These are phyloP conservation scores for Callipepla californica DNA, from an alignment of 2,113 vertebrate species.

Conservation along the genomic window DNA sequence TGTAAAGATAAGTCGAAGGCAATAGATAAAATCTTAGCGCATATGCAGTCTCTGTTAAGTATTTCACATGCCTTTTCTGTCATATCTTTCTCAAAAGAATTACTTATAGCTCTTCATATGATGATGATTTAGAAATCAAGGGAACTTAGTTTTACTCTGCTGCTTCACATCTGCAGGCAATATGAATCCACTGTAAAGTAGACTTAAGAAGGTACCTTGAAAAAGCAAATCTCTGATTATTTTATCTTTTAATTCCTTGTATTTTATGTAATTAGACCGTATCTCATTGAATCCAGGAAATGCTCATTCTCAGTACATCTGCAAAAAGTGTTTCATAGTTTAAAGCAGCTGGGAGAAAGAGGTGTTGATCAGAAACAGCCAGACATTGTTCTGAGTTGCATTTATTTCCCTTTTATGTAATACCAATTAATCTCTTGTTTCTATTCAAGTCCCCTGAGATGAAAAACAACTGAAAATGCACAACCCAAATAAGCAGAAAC, in stretches of 20 bases:
- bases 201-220: slow-evolving; percentile 59
- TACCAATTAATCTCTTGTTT: neutral
- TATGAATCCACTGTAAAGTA: slow-evolving; percentile 68
- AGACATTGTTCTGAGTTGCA: neutral
- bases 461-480: neutral
- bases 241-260: slow-evolving; percentile 52
- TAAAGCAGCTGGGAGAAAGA: neutral
- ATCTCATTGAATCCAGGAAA: slow-evolving; percentile 9
- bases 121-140: slow-evolving; percentile 66
- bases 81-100: slow-evolving; percentile 75
- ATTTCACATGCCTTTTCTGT: slow-evolving; percentile 61
- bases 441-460: neutral
- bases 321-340: slow-evolving; percentile 2
- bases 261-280: slow-evolving; percentile 42
- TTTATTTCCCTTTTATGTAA: neutral
- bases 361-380: neutral
- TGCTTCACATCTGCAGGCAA: slow-evolving; percentile 50
- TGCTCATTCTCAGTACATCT: slow-evolving; percentile 3
- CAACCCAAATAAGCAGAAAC: neutral
- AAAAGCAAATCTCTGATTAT: slow-evolving; percentile 59
- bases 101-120: slow-evolving; percentile 72
- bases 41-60: slow-evolving; percentile 60
- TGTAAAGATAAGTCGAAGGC: slow-evolving; percentile 53
- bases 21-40: slow-evolving; percentile 61
- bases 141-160: slow-evolving; percentile 59